A percentile compares a stretch with the other conserved stretches of the same genome.
These are phyloP conservation scores for Drosophila varians DNA, from an alignment of 1,140 invertebrate genomes.

Conservation along the genomic window DNA sequence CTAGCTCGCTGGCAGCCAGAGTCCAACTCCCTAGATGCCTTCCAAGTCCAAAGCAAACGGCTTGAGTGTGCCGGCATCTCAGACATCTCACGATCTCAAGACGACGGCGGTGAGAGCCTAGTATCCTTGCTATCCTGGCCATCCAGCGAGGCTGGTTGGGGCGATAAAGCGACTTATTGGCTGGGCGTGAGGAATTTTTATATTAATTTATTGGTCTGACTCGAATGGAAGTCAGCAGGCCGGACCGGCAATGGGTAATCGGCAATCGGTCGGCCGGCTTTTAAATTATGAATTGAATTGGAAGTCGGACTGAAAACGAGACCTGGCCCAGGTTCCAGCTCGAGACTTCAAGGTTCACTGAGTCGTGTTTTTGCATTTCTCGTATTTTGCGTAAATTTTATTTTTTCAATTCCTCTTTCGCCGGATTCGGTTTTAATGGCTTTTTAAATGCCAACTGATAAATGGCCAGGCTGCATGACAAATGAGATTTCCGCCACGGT, in stretches of 20 bases:
- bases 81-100: slow-evolving; percentile 57
- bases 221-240: slow-evolving; percentile 22
- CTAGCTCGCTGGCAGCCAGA: neutral
- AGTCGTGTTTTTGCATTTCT: neutral
- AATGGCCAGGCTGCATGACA: slow-evolving; percentile 78
- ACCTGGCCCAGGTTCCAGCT: slow-evolving; percentile 14
- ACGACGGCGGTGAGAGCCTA: slow-evolving; percentile 4
- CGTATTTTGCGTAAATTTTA: slow-evolving; percentile 42
- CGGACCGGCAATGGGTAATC: slow-evolving; percentile 43
- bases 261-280: slow-evolving; percentile 23
- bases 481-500: slow-evolving; percentile 68
- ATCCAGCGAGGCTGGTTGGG: slow-evolving; percentile 49
- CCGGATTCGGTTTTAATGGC: slow-evolving; percentile 80
- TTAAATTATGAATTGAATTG: slow-evolving; percentile 81
- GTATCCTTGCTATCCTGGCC: slow-evolving; percentile 23
- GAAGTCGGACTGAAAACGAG: slow-evolving; percentile 27
- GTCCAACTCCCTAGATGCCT: neutral
- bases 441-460: slow-evolving; percentile 81
- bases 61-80: slow-evolving; percentile 66
- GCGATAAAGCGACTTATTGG: slow-evolving; percentile 79
- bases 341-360: slow-evolving; percentile 39
- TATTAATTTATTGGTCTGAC: slow-evolving; percentile 77
- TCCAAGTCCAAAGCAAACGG: slow-evolving; percentile 64
- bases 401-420: slow-evolving; percentile 39
- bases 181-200: slow-evolving; percentile 81